A percentile compares a stretch with the other conserved stretches of the same genome.
phyloP scores from a whole-genome alignment of 2,113 vertebrate species.

The Eolophus roseicapilla region DNA sequence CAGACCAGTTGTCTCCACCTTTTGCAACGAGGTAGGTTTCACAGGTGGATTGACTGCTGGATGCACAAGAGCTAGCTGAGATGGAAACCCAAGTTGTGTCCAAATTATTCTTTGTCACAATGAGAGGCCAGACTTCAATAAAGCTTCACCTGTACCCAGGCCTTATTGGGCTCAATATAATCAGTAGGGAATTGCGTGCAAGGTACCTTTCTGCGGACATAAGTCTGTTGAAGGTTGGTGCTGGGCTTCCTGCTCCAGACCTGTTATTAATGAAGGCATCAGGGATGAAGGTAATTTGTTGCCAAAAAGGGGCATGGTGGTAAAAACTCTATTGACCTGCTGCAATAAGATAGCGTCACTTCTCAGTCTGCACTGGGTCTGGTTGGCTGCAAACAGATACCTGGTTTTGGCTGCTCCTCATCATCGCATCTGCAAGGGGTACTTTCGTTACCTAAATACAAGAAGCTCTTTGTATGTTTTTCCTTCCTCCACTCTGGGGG shows the following conservation, averaged over 20 bases:
- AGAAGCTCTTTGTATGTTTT: background rate
- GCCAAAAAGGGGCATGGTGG: background rate
- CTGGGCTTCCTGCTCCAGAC: background rate
- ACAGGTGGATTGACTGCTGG: background rate
- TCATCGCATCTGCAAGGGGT: background rate
- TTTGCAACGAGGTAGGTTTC: background rate
- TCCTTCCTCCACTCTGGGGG: background rate
- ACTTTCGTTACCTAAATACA: background rate
- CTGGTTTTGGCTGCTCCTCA: background rate
- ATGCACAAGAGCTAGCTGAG: background rate
- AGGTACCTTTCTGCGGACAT: background rate
- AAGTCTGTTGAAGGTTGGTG: background rate
- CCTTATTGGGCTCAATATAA: background rate
- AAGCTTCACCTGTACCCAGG: background rate
- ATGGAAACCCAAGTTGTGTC: background rate
- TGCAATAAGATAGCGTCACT: background rate
- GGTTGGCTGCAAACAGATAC: background rate
- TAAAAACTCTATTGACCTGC: background rate
- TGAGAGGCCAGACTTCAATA: background rate
- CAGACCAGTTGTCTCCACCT: background rate
- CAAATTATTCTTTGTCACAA: background rate
- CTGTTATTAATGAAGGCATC: background rate
- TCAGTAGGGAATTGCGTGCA: background rate
- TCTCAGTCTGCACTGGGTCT: background rate
- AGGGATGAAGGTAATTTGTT: background rate